A percentile compares a stretch with the other conserved stretches of the same genome.
These are phyloP conservation scores for Lepidurus packardi DNA, from an alignment of 1,140 invertebrate species.

Conservation along the genomic window DNA sequence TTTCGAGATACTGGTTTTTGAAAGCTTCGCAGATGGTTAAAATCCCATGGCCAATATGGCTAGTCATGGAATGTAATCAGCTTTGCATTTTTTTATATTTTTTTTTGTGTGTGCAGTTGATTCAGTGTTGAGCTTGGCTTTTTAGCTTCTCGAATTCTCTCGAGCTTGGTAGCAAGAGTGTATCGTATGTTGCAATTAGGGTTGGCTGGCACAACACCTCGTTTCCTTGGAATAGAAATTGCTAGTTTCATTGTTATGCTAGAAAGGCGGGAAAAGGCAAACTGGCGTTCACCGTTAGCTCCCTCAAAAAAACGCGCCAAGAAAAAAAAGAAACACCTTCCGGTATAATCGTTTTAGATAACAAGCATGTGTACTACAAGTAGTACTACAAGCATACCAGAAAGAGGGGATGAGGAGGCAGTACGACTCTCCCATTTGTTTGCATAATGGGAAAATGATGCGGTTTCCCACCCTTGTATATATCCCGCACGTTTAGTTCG, in stretches of 20 bases:
- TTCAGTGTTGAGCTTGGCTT: background rate
- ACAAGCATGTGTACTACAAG: background rate
- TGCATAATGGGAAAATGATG: constrained; percentile 22
- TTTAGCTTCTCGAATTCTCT: background rate
- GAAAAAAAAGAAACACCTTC: background rate
- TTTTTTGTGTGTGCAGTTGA: background rate
- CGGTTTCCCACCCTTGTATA: background rate
- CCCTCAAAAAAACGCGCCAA: background rate
- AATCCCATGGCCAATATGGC: constrained; percentile 16
- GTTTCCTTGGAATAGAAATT: background rate
- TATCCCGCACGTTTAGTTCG: background rate
- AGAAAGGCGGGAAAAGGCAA: background rate
- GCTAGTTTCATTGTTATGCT: background rate
- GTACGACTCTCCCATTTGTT: background rate
- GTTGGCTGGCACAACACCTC: background rate
- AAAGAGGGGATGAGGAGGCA: background rate
- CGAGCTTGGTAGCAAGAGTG: background rate
- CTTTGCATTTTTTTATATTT: background rate
- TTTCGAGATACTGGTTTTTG: too few relatives aligned
- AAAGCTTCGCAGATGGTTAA: background rate
- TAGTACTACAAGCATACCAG: background rate
- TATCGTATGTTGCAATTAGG: background rate
- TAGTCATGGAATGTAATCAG: constrained; percentile 22
- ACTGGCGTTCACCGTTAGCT: background rate
- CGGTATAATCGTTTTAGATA: background rate